Percentiles rank a stretch among this genome's conserved stretches.
phyloP scores from a whole-genome alignment of 2,888 invertebrate species.

The Metacarcinus magister region DNA sequence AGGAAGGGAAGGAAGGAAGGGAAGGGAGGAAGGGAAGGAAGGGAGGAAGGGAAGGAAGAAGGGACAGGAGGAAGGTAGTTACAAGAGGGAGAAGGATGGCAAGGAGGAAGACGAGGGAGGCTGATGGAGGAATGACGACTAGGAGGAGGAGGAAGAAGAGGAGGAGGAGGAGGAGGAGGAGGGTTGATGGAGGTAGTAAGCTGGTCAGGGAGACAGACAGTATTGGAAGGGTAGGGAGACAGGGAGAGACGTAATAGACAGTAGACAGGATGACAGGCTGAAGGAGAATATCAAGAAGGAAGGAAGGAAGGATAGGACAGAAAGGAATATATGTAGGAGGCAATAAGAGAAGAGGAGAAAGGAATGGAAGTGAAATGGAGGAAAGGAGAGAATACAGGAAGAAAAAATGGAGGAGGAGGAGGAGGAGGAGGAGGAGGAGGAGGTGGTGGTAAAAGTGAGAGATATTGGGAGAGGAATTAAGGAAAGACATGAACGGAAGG shows the following conservation, averaged over 20 bases:
- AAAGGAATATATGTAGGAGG: not conserved
- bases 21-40: not conserved
- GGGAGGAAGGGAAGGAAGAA: too few relatives aligned
- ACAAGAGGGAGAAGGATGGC: too few relatives aligned
- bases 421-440: not conserved
- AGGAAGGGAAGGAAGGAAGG: not conserved
- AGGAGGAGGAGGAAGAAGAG: too few relatives aligned
- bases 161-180: too few relatives aligned
- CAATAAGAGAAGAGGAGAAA: not conserved
- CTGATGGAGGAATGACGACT: too few relatives aligned
- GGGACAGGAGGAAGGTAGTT: too few relatives aligned
- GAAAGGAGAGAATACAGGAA: not conserved
- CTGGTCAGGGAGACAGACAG: not conserved
- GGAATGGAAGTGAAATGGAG: not conserved
- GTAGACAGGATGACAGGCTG: not conserved
- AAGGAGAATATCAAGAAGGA: not conserved
- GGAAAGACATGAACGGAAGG: not conserved
- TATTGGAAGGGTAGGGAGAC: not conserved
- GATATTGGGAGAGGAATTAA: not conserved
- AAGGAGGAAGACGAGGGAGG: too few relatives aligned
- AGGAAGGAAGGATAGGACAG: not conserved
- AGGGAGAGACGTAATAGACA: not conserved
- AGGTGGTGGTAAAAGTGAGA: not conserved
- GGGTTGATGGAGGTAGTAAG: not conserved
- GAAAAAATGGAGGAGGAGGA: not conserved